Conservation (phyloP, 2,797 vertebrate species). For the Gallirallus australis region DNA sequence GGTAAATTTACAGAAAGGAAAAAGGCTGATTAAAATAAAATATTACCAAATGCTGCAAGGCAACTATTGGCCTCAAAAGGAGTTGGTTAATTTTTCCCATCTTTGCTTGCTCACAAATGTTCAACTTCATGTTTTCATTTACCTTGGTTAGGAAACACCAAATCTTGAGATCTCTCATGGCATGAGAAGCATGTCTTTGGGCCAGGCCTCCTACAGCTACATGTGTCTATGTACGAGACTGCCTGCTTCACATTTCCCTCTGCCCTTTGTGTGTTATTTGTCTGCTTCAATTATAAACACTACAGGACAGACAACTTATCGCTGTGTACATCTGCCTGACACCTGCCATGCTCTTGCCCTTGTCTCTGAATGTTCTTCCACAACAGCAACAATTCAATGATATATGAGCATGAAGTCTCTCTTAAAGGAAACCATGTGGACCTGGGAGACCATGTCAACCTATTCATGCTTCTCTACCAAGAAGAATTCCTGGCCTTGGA, state of each 20-base stretch:
- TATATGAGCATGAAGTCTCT: background rate
- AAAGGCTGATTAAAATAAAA: constrained; percentile 1
- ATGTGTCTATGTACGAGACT: background rate
- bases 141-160: constrained; percentile 2
- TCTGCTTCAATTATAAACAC: background rate
- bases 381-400: background rate
- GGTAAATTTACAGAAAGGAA: background rate
- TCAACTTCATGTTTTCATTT: constrained; percentile 6
- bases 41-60: background rate
- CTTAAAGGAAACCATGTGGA: background rate
- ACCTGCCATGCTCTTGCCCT: background rate
- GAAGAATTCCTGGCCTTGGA: background rate
- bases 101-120: background rate
- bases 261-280: background rate
- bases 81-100: background rate
- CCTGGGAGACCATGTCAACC: background rate
- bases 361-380: background rate
- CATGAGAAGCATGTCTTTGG: background rate
- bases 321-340: background rate
- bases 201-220: background rate
- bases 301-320: background rate
- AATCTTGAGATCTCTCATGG: background rate
- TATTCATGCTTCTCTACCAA: background rate
- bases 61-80: background rate
- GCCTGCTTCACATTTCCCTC: background rate